A percentile compares a stretch with the other conserved stretches of the same genome.
Evolutionary conservation across 23 tunicate species (phyloP).

Genomic region (Corella eumyota): DNA sequence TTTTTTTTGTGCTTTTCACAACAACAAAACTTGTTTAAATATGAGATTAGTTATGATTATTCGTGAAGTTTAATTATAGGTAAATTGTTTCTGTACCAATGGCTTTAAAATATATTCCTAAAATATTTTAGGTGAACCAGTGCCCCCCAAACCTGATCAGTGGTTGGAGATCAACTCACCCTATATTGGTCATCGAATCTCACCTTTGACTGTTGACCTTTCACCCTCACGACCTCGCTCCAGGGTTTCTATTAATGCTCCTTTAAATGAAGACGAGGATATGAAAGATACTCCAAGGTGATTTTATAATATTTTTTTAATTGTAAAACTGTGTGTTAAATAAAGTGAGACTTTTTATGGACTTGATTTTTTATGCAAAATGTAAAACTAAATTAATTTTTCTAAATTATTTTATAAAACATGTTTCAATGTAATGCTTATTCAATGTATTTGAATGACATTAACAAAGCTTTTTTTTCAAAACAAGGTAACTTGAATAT

Average conservation of each 20-base stretch:
- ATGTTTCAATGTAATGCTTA: too few species aligned
- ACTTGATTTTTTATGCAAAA: too few species aligned
- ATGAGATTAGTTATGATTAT: too few species aligned
- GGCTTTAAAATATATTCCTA: too few species aligned
- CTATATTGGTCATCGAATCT: constrained; percentile 27
- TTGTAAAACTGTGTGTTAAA: not conserved
- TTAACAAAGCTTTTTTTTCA: too few species aligned
- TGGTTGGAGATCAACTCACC: constrained; percentile 77
- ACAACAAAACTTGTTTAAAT: not conserved
- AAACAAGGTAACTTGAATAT: too few species aligned
- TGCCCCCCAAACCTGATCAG: constrained; percentile 63
- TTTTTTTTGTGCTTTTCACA: not conserved
- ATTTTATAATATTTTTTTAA: not conserved
- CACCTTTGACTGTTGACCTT: constrained; percentile 18
- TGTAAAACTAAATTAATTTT: not conserved
- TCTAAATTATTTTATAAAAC: too few species aligned
- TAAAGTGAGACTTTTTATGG: too few species aligned
- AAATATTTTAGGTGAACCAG: too few species aligned
- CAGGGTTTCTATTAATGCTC: constrained; percentile 12
- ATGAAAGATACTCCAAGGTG: constrained; percentile 15
- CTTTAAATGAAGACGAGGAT: constrained; percentile 16
- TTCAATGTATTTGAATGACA: too few species aligned
- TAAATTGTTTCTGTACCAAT: too few species aligned
- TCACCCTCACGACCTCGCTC: constrained; percentile 26
- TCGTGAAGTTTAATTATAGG: too few species aligned